phyloP scores from a whole-genome alignment of 2,888 invertebrate species.

The Dastarcus helophoroides region DNA sequence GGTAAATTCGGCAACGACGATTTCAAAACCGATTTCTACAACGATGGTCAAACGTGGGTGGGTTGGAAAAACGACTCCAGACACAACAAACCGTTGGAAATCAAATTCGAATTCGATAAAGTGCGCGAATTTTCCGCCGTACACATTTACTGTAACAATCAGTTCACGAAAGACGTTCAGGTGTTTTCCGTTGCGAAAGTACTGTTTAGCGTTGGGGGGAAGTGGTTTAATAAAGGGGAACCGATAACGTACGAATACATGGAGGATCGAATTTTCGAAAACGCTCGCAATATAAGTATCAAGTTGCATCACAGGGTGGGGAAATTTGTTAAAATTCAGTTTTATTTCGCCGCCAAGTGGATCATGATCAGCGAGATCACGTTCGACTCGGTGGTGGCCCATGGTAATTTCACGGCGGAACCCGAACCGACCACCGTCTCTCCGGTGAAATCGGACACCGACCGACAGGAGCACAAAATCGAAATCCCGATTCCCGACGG shows the following conservation, averaged over 20 bases:
- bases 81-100: slow-evolving; percentile 49
- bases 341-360: slow-evolving; percentile 76
- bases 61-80: slow-evolving; percentile 79
- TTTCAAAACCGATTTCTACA: slow-evolving; percentile 52
- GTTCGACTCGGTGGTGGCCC: slow-evolving; percentile 68
- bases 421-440: slow-evolving; percentile 43
- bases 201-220: slow-evolving; percentile 71
- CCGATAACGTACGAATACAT: slow-evolving; percentile 62
- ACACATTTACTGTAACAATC: slow-evolving; percentile 74
- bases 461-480: slow-evolving; percentile 38
- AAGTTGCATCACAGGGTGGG: slow-evolving; percentile 73
- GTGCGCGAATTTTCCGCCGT: slow-evolving; percentile 78
- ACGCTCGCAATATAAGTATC: slow-evolving; percentile 69
- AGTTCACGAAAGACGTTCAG: slow-evolving; percentile 73
- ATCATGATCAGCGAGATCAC: slow-evolving; percentile 82
- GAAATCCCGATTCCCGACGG: slow-evolving; percentile 56
- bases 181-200: slow-evolving; percentile 70
- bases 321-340: slow-evolving; percentile 63
- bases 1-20: slow-evolving; percentile 69
- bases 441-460: slow-evolving; percentile 41
- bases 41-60: slow-evolving; percentile 66
- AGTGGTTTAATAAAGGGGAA: slow-evolving; percentile 59
- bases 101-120: slow-evolving; percentile 74
- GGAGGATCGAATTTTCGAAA: slow-evolving; percentile 70
- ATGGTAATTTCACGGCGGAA: slow-evolving; percentile 65